Conservation (phyloP, 1,140 invertebrate species). For the Hylyphantes graminicola region DNA sequence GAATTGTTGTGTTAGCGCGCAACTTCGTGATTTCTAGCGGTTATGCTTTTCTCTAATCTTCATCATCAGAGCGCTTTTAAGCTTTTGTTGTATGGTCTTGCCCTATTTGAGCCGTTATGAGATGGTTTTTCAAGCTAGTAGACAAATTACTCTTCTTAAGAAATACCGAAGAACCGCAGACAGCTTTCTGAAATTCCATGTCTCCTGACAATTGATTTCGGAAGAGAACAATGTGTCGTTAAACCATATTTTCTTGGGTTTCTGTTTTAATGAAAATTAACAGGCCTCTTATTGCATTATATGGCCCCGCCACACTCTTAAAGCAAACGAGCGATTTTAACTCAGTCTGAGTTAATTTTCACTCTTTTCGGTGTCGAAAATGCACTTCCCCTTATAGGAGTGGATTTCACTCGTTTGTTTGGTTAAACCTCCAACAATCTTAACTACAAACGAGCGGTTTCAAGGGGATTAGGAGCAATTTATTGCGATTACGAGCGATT, state of each 20-base stretch:
- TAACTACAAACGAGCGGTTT: no score
- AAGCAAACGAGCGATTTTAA: no score
- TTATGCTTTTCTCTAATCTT: slow-evolving; percentile 28
- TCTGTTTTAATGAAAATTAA: not conserved
- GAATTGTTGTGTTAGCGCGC: slow-evolving; percentile 30
- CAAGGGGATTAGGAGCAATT: no score
- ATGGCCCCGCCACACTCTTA: no score
- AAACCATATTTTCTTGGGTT: slow-evolving; percentile 1
- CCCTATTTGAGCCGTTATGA: slow-evolving; percentile 25
- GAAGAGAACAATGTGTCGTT: no score
- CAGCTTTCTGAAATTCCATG: slow-evolving; percentile 13
- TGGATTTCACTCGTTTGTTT: no score
- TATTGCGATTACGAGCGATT: no score
- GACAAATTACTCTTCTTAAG: slow-evolving; percentile 12
- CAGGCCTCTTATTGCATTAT: no score
- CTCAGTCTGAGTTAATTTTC: no score
- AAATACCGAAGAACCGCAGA: slow-evolving; percentile 1
- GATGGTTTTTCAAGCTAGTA: not conserved
- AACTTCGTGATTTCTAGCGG: slow-evolving; percentile 31
- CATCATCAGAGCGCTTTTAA: not conserved
- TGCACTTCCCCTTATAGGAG: no score
- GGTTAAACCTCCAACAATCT: no score
- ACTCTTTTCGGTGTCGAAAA: no score
- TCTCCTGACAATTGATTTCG: not conserved
- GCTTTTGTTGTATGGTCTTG: slow-evolving; percentile 7